Conservation (phyloP, 2,113 vertebrate genomes). For the Enhydra lutris region DNA sequence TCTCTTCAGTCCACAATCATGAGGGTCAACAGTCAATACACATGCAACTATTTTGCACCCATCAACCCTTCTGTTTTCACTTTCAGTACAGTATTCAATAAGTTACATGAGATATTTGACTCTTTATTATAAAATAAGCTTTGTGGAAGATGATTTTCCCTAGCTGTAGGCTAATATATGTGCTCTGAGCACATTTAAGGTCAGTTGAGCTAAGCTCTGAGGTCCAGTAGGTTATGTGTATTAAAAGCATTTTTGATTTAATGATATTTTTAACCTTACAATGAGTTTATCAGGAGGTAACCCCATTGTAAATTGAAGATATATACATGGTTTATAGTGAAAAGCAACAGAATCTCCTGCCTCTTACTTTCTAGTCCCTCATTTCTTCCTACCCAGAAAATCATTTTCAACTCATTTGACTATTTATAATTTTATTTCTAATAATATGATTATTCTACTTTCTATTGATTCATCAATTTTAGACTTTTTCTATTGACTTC, state of each 20-base stretch:
- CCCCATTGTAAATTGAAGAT: not conserved
- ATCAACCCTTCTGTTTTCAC: not conserved
- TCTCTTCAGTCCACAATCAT: not conserved
- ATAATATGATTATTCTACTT: not conserved
- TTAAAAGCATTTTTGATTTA: not conserved
- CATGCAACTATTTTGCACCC: not conserved
- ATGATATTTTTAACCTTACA: not conserved
- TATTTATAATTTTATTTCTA: not conserved
- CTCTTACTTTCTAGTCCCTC: not conserved
- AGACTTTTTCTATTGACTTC: not conserved
- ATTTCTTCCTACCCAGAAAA: not conserved
- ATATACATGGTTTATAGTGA: not conserved
- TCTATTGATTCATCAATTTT: not conserved
- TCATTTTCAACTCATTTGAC: not conserved
- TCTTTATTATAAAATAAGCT: not conserved
- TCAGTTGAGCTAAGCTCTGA: not conserved
- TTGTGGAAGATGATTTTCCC: not conserved
- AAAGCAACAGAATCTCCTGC: not conserved
- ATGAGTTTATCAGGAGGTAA: not conserved
- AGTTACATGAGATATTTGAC: not conserved
- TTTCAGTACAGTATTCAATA: not conserved
- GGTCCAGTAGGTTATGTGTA: not conserved
- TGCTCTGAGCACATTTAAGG: not conserved
- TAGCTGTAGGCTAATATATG: not conserved
- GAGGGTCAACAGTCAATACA: not conserved